Conservation (phyloP, 2,797 vertebrate species). For the Salarias fasciatus region DNA sequence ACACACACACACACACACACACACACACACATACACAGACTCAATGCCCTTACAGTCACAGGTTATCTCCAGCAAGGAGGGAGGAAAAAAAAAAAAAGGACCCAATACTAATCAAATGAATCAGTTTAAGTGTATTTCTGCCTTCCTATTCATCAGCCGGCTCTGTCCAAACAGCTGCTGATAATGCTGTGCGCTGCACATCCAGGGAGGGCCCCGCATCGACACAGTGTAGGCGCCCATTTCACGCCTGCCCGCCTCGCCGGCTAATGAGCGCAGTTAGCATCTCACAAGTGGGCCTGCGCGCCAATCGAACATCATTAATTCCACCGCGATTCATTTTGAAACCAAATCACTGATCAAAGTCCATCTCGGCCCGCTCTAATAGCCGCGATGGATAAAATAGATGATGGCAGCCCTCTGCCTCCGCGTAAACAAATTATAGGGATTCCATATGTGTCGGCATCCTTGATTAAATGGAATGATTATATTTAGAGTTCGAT, state of each 20-base stretch:
- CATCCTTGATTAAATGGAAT: constrained; percentile 45
- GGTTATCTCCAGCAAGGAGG: constrained; percentile 31
- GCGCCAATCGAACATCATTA: constrained; percentile 74
- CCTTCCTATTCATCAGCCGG: constrained; percentile 68
- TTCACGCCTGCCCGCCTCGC: constrained; percentile 73
- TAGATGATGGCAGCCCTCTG: constrained; percentile 29
- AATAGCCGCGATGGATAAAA: constrained; percentile 37
- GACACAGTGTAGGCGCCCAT: constrained; percentile 61
- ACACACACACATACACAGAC: too few relatives aligned
- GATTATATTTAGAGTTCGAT: constrained; percentile 44
- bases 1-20: too few relatives aligned
- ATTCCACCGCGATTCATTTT: constrained; percentile 68
- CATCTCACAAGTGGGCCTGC: constrained; percentile 63
- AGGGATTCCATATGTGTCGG: constrained; percentile 30
- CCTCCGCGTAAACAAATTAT: constrained; percentile 48
- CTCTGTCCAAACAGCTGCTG: constrained; percentile 62
- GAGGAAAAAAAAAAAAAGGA: constrained; percentile 39
- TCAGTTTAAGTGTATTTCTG: constrained; percentile 73
- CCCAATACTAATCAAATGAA: constrained; percentile 77
- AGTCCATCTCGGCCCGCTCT: constrained; percentile 50
- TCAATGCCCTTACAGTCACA: constrained; percentile 5
- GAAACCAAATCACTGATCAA: constrained; percentile 71
- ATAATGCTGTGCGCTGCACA: constrained; percentile 68
- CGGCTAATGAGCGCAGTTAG: constrained; percentile 76
- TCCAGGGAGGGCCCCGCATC: constrained; percentile 50